phyloP scores from a whole-genome alignment of 2,797 vertebrate species.

The Nasua narica region DNA sequence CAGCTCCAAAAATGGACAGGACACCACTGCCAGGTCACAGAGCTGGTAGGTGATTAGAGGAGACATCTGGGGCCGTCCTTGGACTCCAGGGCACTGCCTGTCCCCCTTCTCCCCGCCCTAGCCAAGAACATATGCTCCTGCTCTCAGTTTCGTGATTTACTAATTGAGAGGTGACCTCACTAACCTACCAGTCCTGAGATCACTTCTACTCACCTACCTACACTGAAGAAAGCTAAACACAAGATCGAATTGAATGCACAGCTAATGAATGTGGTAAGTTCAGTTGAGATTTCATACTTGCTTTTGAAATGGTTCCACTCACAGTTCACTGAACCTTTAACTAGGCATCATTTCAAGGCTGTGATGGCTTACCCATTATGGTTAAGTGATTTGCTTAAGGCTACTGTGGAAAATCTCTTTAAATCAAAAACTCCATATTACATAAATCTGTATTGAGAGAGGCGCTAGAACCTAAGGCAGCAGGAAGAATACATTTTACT shows the following conservation, averaged over 20 bases:
- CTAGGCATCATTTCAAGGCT: not conserved
- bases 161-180: not conserved
- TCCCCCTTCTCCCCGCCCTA: not conserved
- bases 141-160: not conserved
- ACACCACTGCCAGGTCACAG: not conserved
- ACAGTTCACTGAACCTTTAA: slow-evolving; percentile 17
- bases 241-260: not conserved
- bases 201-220: not conserved
- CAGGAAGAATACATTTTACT: not conserved
- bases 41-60: not conserved
- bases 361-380: not conserved
- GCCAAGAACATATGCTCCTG: not conserved
- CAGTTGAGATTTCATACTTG: slow-evolving; percentile 17
- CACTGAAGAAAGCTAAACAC: not conserved
- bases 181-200: not conserved
- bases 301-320: not conserved
- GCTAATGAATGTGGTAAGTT: not conserved
- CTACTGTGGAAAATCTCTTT: not conserved
- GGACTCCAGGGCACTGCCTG: not conserved
- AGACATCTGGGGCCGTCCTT: not conserved
- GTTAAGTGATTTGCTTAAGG: slow-evolving; percentile 6
- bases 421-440: slow-evolving; percentile 6
- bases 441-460: not conserved
- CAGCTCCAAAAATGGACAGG: not conserved
- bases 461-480: not conserved